Evolutionary conservation across 1,140 invertebrate genomes (phyloP).

Genomic region (Harlomillsia oculata): DNA sequence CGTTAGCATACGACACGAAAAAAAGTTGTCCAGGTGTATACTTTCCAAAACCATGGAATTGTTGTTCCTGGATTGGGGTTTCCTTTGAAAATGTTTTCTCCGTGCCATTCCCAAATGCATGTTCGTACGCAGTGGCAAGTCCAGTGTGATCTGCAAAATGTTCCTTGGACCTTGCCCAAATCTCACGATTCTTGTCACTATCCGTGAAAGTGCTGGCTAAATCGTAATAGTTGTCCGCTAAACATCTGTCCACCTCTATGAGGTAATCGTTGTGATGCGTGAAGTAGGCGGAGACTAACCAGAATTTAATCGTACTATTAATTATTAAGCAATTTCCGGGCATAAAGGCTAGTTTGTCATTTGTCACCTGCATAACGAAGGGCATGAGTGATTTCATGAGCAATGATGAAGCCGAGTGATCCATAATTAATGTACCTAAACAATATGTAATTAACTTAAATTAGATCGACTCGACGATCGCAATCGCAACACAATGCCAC

Average conservation of each 20-base stretch:
- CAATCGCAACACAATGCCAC: no score
- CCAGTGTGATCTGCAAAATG: conserved; percentile 64
- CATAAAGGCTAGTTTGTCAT: no score
- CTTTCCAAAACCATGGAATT: conserved; percentile 66
- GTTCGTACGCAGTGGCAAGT: conserved; percentile 64
- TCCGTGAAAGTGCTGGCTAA: conserved; percentile 37
- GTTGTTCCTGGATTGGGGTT: no score
- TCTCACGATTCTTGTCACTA: conserved; percentile 2
- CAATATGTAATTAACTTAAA: no score
- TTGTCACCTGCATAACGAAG: no score
- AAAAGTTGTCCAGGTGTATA: conserved; percentile 35
- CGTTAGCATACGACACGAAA: conserved; percentile 19
- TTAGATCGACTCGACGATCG: no score
- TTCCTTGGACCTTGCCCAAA: conserved; percentile 47
- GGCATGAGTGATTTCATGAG: conserved; percentile 36
- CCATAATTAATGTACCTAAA: no score
- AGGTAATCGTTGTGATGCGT: no score
- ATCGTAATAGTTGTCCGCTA: conserved; percentile 48
- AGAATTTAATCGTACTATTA: conserved; percentile 42
- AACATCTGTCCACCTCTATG: conserved; percentile 45
- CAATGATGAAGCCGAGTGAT: conserved; percentile 38
- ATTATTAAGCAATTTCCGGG: no score
- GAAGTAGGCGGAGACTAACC: no score
- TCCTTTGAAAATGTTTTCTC: conserved; percentile 37
- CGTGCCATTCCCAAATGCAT: conserved; percentile 58